Evolutionary conservation across 2,888 invertebrate species (phyloP), one percentile per base, ranked within the genome.

Genomic region (Coelogynopora nodosa): DNA sequence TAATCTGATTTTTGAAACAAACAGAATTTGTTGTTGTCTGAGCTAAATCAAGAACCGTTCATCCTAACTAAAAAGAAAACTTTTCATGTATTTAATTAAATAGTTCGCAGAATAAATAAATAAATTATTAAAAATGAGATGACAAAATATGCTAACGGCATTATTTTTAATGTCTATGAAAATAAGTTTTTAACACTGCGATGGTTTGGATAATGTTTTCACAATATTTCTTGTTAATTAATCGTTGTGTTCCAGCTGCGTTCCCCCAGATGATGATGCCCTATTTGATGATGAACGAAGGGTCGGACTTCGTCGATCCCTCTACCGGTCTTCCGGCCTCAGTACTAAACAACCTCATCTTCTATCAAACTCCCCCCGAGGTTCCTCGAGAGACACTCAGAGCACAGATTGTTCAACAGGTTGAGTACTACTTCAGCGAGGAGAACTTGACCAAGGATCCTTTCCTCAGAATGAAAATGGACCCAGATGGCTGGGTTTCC

Each of bases 381-480:
- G 2, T 74, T 23, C 23, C 74, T 13, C 5, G 74, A 5, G 74
- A 74, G 23, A 5, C 67, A 5, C 28, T 85, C 27, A 28, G 30
- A 5, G 67, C 2, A 23, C 85, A 85, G 27, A 84, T 86, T 85
- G 31, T 30, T 2, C 31, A 82, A 84, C 86, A 74, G 74, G 67
- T 85, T 5, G 88, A 88, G 80, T 88, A 88, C 85, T 88, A 88
- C 82, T 88, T 88, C 30, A 87, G 87, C 82, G 83, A 86, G 0
- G 86, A 88, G n/a, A 88, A 88, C 86, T 28, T 88, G 26, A 67
- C 74, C 29, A 67, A 80, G 0, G 88, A 88, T 85, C 82, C 74
- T 26, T 88, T 82, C 31, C 67, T 88, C 26, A 29, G 88, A 49
- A 84, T 49, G 28, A 84, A 88, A 82, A 88, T 88, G 88, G 67